Percentiles rank a stretch among this genome's conserved stretches.
Conservation (phyloP, 2,888 invertebrate genomes). For the Sylvicola fuscatus region DNA sequence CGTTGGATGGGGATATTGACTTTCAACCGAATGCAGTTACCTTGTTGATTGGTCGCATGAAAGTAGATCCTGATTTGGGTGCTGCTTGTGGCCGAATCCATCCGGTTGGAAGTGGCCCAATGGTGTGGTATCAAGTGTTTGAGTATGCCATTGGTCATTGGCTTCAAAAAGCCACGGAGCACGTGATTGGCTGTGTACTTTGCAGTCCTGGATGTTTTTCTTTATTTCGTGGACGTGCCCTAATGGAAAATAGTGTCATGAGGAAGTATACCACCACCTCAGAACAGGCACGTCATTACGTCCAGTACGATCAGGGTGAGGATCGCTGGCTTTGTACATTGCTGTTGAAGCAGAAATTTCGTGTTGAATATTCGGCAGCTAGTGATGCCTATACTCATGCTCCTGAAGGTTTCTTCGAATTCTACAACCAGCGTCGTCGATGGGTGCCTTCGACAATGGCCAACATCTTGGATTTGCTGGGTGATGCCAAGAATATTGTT, state of each 20-base stretch:
- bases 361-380: constrained; percentile 88
- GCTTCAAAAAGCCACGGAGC: constrained; percentile 83
- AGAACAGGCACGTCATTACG: constrained; percentile 61
- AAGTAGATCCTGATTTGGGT: constrained; percentile 56
- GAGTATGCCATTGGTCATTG: constrained; percentile 87
- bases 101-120: constrained; percentile 61
- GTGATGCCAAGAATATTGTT: constrained; percentile 57
- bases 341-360: constrained; percentile 73
- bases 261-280: constrained; percentile 65
- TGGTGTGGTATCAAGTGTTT: constrained; percentile 76
- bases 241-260: constrained; percentile 85
- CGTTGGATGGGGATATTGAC: constrained; percentile 77
- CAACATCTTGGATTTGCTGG: constrained; percentile 75
- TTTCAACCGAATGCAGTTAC: constrained; percentile 65
- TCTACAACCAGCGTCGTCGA: constrained; percentile 81
- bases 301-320: constrained; percentile 92
- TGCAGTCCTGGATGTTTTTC: constrained; percentile 89
- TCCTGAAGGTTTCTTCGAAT: constrained; percentile 79
- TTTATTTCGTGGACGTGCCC: constrained; percentile 65
- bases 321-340: constrained; percentile 92
- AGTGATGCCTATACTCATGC: constrained; percentile 90
- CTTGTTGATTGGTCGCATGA: constrained; percentile 66
- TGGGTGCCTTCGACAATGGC: constrained; percentile 96
- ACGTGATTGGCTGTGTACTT: constrained; percentile 73
- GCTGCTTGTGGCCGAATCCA: constrained; percentile 83